Evolutionary conservation across 2,113 vertebrate genomes (phyloP).

Genomic region (Lampris incognitus): DNA sequence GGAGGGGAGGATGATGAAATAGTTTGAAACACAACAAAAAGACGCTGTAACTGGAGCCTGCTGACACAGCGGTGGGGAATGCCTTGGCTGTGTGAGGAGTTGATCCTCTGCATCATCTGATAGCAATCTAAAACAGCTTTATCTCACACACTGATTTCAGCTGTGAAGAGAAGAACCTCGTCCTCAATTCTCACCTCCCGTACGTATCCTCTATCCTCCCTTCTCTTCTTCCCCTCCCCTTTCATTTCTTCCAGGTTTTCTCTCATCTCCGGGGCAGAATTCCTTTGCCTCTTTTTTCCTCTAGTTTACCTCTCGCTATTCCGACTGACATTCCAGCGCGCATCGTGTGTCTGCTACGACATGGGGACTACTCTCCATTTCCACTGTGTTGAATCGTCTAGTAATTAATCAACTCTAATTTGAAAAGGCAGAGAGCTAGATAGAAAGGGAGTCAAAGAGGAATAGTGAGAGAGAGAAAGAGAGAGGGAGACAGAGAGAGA

Average conservation of each 20-base stretch:
- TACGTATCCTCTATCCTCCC: not conserved
- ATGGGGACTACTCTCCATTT: constrained; percentile 47
- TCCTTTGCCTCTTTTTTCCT: constrained; percentile 32
- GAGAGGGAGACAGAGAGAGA: not conserved
- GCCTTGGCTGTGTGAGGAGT: constrained; percentile 69
- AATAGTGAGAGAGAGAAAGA: constrained; percentile 28
- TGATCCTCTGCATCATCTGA: constrained; percentile 78
- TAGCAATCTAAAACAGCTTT: constrained; percentile 72
- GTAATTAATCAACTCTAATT: constrained; percentile 76
- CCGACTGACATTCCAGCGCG: constrained; percentile 52
- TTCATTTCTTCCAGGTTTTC: not conserved
- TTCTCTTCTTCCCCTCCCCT: constrained; percentile 17
- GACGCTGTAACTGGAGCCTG: constrained; percentile 75
- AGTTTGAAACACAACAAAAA: constrained; percentile 84
- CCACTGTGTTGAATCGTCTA: constrained; percentile 61
- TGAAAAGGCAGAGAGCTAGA: constrained; percentile 8
- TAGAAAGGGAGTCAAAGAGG: not conserved
- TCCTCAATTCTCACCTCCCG: not conserved
- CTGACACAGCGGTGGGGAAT: constrained; percentile 80
- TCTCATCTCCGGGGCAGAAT: not conserved
- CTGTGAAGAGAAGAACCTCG: constrained; percentile 55
- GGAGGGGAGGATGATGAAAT: constrained; percentile 82
- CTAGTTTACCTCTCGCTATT: not conserved
- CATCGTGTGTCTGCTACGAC: constrained; percentile 30
- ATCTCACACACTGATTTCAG: constrained; percentile 64